Conservation (phyloP, 2,797 vertebrate species). For the Dromococcyx pavoninus region DNA sequence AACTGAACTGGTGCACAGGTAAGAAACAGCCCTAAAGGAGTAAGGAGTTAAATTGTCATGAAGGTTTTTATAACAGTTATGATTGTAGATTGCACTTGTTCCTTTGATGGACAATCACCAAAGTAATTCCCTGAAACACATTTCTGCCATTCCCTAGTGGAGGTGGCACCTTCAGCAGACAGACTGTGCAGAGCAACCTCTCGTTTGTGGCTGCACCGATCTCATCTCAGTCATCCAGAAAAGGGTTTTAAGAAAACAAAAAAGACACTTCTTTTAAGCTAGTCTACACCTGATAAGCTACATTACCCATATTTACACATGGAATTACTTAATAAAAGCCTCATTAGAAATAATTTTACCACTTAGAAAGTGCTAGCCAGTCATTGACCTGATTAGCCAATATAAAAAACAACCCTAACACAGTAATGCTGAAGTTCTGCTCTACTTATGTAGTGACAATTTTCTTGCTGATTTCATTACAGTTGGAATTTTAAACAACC, state of each 20-base stretch:
- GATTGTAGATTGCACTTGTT: not conserved
- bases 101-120: not conserved
- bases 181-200: not conserved
- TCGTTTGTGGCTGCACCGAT: rapidly evolving
- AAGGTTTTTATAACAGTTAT: not conserved
- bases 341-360: not conserved
- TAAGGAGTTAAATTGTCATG: not conserved
- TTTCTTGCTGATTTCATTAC: not conserved
- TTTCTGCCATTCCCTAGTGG: not conserved
- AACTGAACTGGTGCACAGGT: not conserved
- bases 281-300: not conserved
- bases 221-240: not conserved
- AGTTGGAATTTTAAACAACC: not conserved
- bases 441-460: not conserved
- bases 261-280: not conserved
- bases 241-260: not conserved
- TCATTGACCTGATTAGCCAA: not conserved
- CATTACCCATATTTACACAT: not conserved
- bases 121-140: not conserved
- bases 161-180: not conserved
- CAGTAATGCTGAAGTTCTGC: not conserved
- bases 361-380: not conserved
- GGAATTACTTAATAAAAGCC: constrained; percentile 10
- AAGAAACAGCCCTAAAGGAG: not conserved
- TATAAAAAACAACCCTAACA: not conserved